phyloP scores from a whole-genome alignment of 2,888 invertebrate species.

The Cryptocephalus moraei region DNA sequence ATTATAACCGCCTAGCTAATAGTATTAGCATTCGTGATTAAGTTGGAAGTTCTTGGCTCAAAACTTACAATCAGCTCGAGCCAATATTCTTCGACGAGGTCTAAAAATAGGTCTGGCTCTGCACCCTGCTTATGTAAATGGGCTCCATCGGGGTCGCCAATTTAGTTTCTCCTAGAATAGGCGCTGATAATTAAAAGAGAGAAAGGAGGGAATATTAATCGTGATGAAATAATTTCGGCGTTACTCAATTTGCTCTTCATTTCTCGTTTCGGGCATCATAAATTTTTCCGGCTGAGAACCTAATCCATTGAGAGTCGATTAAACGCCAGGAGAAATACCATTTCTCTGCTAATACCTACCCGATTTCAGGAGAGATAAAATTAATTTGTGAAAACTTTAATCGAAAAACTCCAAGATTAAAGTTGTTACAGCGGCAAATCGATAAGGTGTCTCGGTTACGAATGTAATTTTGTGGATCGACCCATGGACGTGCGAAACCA shows the following conservation, averaged over 20 bases:
- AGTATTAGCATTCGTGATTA: no score
- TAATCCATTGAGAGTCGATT: slow-evolving; percentile 1
- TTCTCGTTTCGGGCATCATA: slow-evolving; percentile 2
- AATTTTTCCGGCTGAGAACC: background rate
- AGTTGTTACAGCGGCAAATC: slow-evolving; percentile 1
- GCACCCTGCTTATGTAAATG: no score
- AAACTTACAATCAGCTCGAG: no score
- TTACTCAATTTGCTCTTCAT: background rate
- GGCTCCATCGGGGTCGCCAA: no score
- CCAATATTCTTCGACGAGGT: no score
- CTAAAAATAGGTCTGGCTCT: no score
- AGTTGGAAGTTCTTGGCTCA: no score
- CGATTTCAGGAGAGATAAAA: slow-evolving; percentile 1
- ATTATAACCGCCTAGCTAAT: no score
- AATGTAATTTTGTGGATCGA: background rate
- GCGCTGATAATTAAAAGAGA: no score
- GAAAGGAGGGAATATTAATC: no score
- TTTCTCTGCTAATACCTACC: slow-evolving; percentile 1
- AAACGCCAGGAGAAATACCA: background rate
- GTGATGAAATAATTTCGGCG: background rate
- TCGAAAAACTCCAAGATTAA: slow-evolving; percentile 3
- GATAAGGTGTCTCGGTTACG: background rate
- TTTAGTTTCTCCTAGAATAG: no score
- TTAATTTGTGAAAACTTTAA: slow-evolving; percentile 6
- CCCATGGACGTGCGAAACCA: no score